A percentile compares a stretch with the other conserved stretches of the same genome.
Conservation (phyloP, 2,797 vertebrate species). For the Sphenodon punctatus region DNA sequence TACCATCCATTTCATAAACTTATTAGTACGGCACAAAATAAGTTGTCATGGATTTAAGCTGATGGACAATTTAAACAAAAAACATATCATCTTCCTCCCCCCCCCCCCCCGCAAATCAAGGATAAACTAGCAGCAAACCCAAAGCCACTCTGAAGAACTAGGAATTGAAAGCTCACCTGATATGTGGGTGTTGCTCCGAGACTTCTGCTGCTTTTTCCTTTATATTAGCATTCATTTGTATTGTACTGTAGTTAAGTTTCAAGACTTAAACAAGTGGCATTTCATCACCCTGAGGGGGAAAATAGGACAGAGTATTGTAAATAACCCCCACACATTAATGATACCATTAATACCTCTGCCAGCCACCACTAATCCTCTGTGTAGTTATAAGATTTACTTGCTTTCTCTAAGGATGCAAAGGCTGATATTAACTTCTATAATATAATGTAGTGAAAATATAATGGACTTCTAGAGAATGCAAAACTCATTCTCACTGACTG, state of each 20-base stretch:
- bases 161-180: conserved; percentile 63
- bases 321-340: conserved; percentile 63
- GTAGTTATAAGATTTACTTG: conserved; percentile 66
- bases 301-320: conserved; percentile 67
- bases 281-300: conserved; percentile 64
- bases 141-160: background rate
- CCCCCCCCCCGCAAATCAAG: background rate
- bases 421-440: conserved; percentile 64
- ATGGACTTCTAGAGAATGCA: conserved; percentile 59
- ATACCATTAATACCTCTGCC: conserved; percentile 65
- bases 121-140: conserved; percentile 4
- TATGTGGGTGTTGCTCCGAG: conserved; percentile 44
- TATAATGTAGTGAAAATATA: conserved; percentile 60
- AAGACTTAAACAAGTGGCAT: conserved; percentile 62
- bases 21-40: background rate
- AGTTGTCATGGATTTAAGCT: background rate
- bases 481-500: conserved; percentile 58
- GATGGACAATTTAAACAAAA: background rate
- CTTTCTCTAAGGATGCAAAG: conserved; percentile 38
- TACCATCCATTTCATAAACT: conserved; percentile 11
- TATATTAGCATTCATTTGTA: too few species aligned
- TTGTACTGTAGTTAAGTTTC: conserved; percentile 50
- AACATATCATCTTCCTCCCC: too few species aligned
- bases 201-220: conserved; percentile 11
- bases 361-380: conserved; percentile 59